Evolutionary conservation across 1,140 invertebrate species (phyloP), one percentile per base, ranked within the genome.

Genomic region (Ladona fulva): DNA sequence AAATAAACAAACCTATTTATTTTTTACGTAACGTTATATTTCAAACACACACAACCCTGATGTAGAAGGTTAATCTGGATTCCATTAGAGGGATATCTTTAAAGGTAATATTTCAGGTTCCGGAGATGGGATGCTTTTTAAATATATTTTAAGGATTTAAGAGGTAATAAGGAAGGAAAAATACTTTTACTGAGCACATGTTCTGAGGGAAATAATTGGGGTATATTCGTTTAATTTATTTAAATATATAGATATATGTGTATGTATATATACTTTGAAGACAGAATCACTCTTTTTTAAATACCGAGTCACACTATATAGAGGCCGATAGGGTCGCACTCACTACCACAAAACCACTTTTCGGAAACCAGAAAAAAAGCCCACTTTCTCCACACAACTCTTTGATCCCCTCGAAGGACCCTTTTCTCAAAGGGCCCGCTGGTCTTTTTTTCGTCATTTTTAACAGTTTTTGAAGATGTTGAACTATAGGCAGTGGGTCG

Each of bases 1-100:
- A 76, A 79, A 80, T 78, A 81, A 82, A 79, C 80, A 80, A 81
- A 81, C 74, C 79, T 79, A 79, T 79, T 74, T 76, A 78, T 78
- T 59, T 66, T 79, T 80, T 78, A 74, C 76, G 77, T 77, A 80
- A 79, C 44, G 74, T 79, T 80, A 79, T 79, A 78, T 74, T 74
- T 74, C 42, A 74, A 42, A 80, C 78, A 79, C 79, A 80, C 79
- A 80, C 79, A 80, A 80, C 79, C 79, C 79, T 80, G 79, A 80
- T 78, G 74, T 78, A 80, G 78, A 66, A 66, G 52, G 52, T 66
- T 66, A 66, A 77, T 79, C 78, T 79, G 78, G 79, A 80, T 79
- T 80, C 77, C 74, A 79, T 44, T 79, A 66, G n/a, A 19, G 16
- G 14, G 52, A 22, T 66, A 19, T 66, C 19, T 66, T 66, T 66